phyloP scores from a whole-genome alignment of 2,797 vertebrate species.

The Neosalanx taihuensis region DNA sequence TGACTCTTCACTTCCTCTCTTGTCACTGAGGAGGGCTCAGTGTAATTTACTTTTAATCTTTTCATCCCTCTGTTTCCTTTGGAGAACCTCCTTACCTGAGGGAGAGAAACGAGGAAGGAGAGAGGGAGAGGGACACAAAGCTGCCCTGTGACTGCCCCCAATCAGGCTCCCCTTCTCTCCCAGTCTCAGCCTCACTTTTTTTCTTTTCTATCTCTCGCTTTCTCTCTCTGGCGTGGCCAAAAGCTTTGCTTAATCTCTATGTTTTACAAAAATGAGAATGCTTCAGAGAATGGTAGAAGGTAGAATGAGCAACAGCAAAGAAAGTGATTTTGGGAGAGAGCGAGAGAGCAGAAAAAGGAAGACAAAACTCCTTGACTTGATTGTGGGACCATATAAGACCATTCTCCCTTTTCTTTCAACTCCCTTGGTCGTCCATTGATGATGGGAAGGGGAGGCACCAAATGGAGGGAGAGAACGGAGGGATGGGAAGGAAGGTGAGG shows the following conservation, averaged over 20 bases:
- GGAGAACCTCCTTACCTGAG: conserved; percentile 52
- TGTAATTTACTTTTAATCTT: conserved; percentile 72
- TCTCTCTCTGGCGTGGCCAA: conserved; percentile 16
- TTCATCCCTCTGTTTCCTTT: conserved; percentile 58
- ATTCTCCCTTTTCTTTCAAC: conserved; percentile 13
- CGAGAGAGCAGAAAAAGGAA: neutral
- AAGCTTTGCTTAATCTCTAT: conserved; percentile 38
- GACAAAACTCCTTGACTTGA: conserved; percentile 36
- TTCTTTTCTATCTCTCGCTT: conserved; percentile 31
- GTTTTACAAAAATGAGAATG: conserved; percentile 25
- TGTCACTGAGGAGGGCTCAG: conserved; percentile 52
- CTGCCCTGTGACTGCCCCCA: neutral
- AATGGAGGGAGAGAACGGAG: conserved; percentile 9
- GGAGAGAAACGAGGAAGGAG: conserved; percentile 26
- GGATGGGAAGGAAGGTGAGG: conserved; percentile 5
- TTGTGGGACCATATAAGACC: conserved; percentile 19
- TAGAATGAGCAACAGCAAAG: conserved; percentile 21
- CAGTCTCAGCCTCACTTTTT: conserved; percentile 31
- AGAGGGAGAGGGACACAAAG: neutral
- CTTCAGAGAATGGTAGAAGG: conserved; percentile 17
- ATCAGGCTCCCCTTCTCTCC: conserved; percentile 42
- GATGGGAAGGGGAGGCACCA: neutral
- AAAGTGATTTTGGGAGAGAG: conserved; percentile 11
- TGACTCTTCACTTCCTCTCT: conserved; percentile 54
- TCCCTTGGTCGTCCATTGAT: neutral